Conservation (phyloP, 2,797 vertebrate genomes). For the Esox lucius region DNA sequence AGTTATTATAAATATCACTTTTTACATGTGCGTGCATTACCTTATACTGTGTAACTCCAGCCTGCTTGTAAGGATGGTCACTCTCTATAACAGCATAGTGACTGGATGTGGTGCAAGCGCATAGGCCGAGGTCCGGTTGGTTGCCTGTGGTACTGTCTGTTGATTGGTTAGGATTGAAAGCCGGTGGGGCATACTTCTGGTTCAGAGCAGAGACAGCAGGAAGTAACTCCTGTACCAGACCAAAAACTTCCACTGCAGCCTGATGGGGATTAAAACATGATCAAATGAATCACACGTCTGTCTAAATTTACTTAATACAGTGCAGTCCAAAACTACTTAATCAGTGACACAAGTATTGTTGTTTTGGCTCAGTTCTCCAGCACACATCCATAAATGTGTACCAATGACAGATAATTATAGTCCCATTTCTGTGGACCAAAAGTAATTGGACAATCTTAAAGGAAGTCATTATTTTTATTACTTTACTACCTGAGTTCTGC, state of each 20-base stretch:
- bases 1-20: too few relatives aligned
- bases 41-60: slow-evolving; percentile 94
- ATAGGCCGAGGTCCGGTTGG: slow-evolving; percentile 95
- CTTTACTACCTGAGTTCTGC: too few relatives aligned
- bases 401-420: too few relatives aligned
- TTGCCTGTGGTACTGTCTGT: slow-evolving; percentile 99
- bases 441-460: too few relatives aligned
- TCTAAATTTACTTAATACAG: slow-evolving; percentile 58
- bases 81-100: slow-evolving; percentile 96
- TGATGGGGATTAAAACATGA: slow-evolving; percentile 48
- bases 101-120: slow-evolving; percentile 95
- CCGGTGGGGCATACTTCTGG: slow-evolving; percentile 96
- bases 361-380: too few relatives aligned
- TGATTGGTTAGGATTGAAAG: slow-evolving; percentile 98
- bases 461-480: too few relatives aligned
- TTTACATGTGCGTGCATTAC: slow-evolving; percentile 58
- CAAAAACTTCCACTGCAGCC: slow-evolving; percentile 99
- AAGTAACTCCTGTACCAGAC: slow-evolving; percentile 93
- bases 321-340: too few relatives aligned
- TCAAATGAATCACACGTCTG: background rate
- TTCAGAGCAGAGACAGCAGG: slow-evolving; percentile 96
- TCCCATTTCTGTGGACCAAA: too few relatives aligned
- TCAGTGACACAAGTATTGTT: too few relatives aligned
- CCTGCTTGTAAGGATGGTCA: slow-evolving; percentile 97
- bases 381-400: too few relatives aligned